Evolutionary conservation across 2,113 vertebrate species (phyloP).

Genomic region (Pongo abelii): DNA sequence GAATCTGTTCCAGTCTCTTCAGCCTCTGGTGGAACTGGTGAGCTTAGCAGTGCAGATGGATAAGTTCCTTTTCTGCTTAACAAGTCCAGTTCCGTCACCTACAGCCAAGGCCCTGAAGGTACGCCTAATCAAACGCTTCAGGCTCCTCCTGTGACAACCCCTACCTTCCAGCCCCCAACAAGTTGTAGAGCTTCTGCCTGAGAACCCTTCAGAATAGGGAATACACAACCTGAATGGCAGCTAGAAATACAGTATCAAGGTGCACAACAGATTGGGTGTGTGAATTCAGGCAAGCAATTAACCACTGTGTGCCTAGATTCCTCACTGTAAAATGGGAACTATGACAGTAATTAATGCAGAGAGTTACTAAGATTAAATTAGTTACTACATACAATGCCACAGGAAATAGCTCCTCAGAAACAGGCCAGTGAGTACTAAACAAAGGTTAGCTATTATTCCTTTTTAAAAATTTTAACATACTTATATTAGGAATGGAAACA

Average conservation of each 20-base stretch:
- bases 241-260: background rate
- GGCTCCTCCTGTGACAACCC: background rate
- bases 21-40: background rate
- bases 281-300: background rate
- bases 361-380: background rate
- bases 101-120: background rate
- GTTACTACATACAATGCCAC: background rate
- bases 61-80: background rate
- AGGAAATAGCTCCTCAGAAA: background rate
- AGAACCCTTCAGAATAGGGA: background rate
- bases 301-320: background rate
- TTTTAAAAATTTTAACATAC: background rate
- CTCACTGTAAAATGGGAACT: background rate
- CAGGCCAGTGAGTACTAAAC: background rate
- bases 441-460: background rate
- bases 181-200: background rate
- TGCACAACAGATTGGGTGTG: background rate
- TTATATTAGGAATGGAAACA: background rate
- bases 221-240: background rate
- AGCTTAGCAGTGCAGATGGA: background rate
- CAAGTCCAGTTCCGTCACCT: background rate
- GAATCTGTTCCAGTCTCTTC: background rate
- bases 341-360: background rate
- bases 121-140: background rate
- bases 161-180: background rate